These are phyloP conservation scores for Merluccius polli DNA, from an alignment of 2,797 vertebrate genomes.

Conservation along the genomic window DNA sequence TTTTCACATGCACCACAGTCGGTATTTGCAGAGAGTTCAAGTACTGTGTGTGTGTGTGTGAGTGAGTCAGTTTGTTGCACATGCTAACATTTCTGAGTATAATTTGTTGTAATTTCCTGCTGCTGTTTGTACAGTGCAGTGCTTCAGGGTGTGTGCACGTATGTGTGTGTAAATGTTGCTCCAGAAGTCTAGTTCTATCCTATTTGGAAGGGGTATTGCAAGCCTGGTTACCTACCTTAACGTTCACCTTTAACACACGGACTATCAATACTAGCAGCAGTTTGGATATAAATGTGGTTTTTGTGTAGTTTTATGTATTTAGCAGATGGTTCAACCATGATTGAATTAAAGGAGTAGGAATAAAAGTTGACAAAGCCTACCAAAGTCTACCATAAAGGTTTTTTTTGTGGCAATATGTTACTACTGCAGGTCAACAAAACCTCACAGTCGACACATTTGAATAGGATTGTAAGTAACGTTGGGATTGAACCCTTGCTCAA, in stretches of 20 bases:
- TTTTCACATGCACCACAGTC: conserved; percentile 11
- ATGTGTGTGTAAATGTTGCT: conserved; percentile 27
- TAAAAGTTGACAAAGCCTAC: not conserved
- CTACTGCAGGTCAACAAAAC: not conserved
- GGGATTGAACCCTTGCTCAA: conserved; percentile 28
- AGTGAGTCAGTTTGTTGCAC: conserved; percentile 13
- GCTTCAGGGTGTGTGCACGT: conserved; percentile 45
- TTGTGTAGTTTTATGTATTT: not conserved
- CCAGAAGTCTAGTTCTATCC: conserved; percentile 41
- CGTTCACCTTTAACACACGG: conserved; percentile 12
- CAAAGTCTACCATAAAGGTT: not conserved
- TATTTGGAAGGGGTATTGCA: conserved; percentile 7
- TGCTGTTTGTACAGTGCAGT: conserved; percentile 51
- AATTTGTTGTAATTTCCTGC: conserved; percentile 64
- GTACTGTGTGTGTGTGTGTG: not conserved
- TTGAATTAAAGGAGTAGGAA: not conserved
- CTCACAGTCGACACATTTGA: conserved; percentile 6
- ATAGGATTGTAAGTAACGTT: conserved; percentile 9
- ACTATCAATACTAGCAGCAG: conserved; percentile 1
- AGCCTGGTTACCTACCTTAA: conserved; percentile 24
- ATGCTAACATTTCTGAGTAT: conserved; percentile 50
- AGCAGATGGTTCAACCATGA: not conserved
- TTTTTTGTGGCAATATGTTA: not conserved
- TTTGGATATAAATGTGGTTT: too few relatives aligned
- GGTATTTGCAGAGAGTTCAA: conserved; percentile 37